phyloP scores from a whole-genome alignment of 1,140 invertebrate species.

The Dinoponera quadriceps region DNA sequence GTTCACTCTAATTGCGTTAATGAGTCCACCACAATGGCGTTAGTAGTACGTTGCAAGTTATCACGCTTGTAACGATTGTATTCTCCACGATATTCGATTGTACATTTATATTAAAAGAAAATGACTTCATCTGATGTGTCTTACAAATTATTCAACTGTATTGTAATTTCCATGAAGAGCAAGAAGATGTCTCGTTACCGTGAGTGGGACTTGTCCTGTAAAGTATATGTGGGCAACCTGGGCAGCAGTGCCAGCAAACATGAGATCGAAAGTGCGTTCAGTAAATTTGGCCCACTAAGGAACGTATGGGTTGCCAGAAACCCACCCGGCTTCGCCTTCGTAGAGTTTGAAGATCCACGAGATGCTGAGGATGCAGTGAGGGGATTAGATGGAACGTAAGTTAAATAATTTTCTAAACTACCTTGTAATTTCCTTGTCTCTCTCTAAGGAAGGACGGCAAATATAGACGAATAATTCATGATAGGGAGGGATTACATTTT shows the following conservation, averaged over 20 bases:
- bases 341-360: constrained; percentile 98
- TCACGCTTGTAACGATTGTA: no score
- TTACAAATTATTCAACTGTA: not conserved
- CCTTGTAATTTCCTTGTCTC: not conserved
- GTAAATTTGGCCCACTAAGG: constrained; percentile 96
- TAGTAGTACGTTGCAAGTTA: no score
- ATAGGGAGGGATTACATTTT: constrained; percentile 16
- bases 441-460: not conserved
- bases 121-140: not conserved
- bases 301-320: constrained; percentile 99
- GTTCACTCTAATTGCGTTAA: no score
- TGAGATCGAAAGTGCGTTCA: constrained; percentile 96
- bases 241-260: constrained; percentile 96
- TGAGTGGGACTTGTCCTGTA: constrained; percentile 97
- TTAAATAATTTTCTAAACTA: constrained; percentile 61
- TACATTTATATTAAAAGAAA: not conserved
- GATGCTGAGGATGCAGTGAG: constrained; percentile 99
- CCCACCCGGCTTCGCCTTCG: constrained; percentile 98
- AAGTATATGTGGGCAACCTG: constrained; percentile 99
- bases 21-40: no score
- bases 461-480: constrained; percentile 15
- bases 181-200: constrained; percentile 89
- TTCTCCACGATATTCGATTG: not conserved
- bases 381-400: constrained; percentile 97
- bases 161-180: constrained; percentile 10